Base-by-base conservation (phyloP, 1,140 invertebrate genomes). In the Hylaeus anthracinus region DNA sequence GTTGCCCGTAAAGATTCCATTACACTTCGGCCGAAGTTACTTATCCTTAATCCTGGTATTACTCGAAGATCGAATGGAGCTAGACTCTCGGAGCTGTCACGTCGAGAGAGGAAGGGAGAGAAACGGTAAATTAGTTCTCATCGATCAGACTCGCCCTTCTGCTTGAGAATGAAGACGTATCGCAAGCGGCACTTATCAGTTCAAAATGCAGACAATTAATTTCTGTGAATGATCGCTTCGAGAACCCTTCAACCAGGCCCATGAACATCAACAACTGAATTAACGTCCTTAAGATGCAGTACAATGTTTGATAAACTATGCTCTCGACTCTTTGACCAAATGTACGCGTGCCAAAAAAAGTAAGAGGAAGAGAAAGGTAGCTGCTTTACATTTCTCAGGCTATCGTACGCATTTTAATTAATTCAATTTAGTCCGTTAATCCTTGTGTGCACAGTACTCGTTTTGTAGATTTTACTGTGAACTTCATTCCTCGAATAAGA, bases 11-110 rank as follows among this genome's bases (percentile, higher is more conserved):
- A 83, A 85, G 76, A 79, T 67, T 63, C 75, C 56, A 70, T 74
- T 70, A 66, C 79, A 67, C 67, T 74, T 48, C 72, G 61, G 10
- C 67, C 64, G 55, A 81, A 86, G 78, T 86, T 86, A 83, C 82
- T 87, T 79, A 84, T 77, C 84, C 82, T 86, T 87, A 84, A 87
- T 87, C 86, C 86, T 10, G 71, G 84, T 81, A 87, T 87, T 87
- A 87, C 81, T 81, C 71, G 81, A 64, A 87, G 81, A 87, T 80
- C 83, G 81, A 86, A 85, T 80, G 56, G 83, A 86, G 84, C 81
- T 65, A 82, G 80, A 78, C 81, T 86, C 81, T 74, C 58, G 76
- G 81, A 71, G 79, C 65, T 85, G 78, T 86, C 78, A 84, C 82
- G 71, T 86, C 61, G 74, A 55, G 77, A 15, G 15, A 15, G 14